Evolutionary conservation across 2,888 invertebrate species (phyloP).

Genomic region (Ophion ellenae): DNA sequence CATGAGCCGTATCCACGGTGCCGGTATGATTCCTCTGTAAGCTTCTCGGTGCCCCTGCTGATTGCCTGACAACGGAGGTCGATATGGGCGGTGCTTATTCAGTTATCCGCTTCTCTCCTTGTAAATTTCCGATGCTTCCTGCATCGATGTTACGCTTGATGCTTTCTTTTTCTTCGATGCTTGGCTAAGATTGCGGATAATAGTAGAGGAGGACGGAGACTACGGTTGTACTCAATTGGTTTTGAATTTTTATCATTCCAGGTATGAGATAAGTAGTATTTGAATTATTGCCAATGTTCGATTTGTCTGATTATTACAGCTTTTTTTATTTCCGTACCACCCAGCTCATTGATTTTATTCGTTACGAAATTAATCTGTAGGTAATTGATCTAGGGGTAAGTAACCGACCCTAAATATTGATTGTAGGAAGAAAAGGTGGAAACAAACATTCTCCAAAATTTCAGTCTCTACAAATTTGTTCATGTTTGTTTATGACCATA

Average conservation of each 20-base stretch:
- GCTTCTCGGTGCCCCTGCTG: constrained; percentile 58
- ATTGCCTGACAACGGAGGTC: constrained; percentile 78
- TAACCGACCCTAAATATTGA: too few species aligned
- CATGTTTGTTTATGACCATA: too few species aligned
- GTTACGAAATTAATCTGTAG: too few species aligned
- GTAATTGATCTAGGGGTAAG: too few species aligned
- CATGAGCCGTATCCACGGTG: constrained; percentile 59
- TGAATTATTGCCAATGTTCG: neutral
- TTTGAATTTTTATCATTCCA: constrained; percentile 24
- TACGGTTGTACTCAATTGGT: neutral
- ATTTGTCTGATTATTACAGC: neutral
- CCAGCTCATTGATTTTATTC: too few species aligned
- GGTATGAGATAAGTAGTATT: neutral
- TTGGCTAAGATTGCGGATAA: constrained; percentile 3
- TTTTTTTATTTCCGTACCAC: neutral
- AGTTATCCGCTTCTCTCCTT: constrained; percentile 66
- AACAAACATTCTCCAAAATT: too few species aligned
- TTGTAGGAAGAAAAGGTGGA: too few species aligned
- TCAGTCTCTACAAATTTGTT: too few species aligned
- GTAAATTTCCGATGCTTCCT: constrained; percentile 32
- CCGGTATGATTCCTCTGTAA: constrained; percentile 57
- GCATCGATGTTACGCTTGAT: constrained; percentile 33
- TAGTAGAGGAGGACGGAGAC: neutral
- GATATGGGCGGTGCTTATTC: constrained; percentile 74
- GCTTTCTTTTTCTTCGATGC: constrained; percentile 2